Evolutionary conservation across 1,140 invertebrate species (phyloP).

Genomic region (Diachasmimorpha longicaudata): DNA sequence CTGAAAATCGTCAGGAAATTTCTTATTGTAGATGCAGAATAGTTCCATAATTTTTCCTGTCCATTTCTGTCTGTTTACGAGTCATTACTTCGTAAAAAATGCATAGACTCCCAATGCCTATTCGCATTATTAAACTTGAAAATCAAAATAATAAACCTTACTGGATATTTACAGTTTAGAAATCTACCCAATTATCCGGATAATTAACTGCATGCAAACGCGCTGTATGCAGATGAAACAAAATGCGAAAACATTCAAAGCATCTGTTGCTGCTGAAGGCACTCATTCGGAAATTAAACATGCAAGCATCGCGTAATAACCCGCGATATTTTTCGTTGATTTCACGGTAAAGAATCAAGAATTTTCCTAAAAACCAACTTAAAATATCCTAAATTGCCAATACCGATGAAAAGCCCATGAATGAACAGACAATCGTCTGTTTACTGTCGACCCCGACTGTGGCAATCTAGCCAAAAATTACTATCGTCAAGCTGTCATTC

Average conservation of each 20-base stretch:
- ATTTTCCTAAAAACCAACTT: too few species aligned
- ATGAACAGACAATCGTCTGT: neutral
- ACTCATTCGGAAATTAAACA: conserved; percentile 10
- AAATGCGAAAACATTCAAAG: neutral
- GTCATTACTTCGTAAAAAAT: too few species aligned
- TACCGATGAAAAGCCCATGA: neutral
- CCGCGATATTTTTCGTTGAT: conserved; percentile 20
- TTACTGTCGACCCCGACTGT: neutral
- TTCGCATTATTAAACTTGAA: too few species aligned
- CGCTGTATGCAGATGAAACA: neutral
- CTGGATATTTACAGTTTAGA: too few species aligned
- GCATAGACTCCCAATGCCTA: too few species aligned
- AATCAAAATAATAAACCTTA: too few species aligned
- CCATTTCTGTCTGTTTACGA: too few species aligned
- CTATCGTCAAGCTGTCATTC: neutral
- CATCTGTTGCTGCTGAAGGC: neutral
- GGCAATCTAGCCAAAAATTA: neutral
- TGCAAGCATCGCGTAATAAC: neutral
- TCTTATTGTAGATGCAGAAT: too few species aligned
- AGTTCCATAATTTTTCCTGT: too few species aligned
- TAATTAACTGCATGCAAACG: neutral
- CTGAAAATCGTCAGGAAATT: too few species aligned
- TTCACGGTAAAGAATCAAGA: conserved; percentile 14
- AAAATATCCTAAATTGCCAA: neutral
- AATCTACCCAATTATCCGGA: neutral